A percentile compares a stretch with the other conserved stretches of the same genome.
phyloP scores from a whole-genome alignment of 2,888 invertebrate species.

The Cephalotes varians region DNA sequence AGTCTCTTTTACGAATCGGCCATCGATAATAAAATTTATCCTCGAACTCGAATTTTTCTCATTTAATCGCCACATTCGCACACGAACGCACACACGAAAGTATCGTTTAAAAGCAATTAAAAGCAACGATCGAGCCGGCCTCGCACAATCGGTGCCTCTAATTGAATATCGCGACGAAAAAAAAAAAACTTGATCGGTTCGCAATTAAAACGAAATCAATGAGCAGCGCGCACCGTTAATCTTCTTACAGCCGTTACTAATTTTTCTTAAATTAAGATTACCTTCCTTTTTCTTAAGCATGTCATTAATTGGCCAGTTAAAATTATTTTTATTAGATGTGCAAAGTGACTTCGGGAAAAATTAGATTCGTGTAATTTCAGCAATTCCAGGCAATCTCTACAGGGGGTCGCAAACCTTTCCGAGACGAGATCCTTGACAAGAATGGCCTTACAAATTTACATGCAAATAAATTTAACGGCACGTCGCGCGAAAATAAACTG shows the following conservation, averaged over 20 bases:
- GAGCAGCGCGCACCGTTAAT: background rate
- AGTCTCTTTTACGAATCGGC: background rate
- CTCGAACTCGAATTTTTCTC: conserved; percentile 1
- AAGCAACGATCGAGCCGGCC: background rate
- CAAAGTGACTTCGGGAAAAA: conserved; percentile 1
- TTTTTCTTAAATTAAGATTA: background rate
- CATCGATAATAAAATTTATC: conserved; percentile 26
- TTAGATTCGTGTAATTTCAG: conserved; percentile 16
- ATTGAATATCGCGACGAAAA: conserved; percentile 22
- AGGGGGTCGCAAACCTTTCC: background rate
- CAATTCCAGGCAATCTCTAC: conserved; percentile 1
- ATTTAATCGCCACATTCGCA: conserved; percentile 10
- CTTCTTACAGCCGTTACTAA: background rate
- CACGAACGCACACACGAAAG: background rate
- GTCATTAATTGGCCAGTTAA: background rate
- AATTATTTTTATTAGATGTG: background rate
- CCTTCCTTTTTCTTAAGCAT: background rate
- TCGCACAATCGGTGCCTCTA: conserved; percentile 8
- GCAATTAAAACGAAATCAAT: conserved; percentile 33
- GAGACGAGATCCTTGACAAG: conserved; percentile 7
- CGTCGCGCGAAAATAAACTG: conserved; percentile 29
- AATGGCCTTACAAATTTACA: conserved; percentile 34
- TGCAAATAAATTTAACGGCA: conserved; percentile 37
- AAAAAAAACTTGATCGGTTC: conserved; percentile 21
- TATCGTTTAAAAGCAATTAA: conserved; percentile 29